A percentile compares a stretch with the other conserved stretches of the same genome.
These are phyloP conservation scores for Gymnogyps californianus DNA, from an alignment of 2,113 vertebrate species.

Conservation along the genomic window DNA sequence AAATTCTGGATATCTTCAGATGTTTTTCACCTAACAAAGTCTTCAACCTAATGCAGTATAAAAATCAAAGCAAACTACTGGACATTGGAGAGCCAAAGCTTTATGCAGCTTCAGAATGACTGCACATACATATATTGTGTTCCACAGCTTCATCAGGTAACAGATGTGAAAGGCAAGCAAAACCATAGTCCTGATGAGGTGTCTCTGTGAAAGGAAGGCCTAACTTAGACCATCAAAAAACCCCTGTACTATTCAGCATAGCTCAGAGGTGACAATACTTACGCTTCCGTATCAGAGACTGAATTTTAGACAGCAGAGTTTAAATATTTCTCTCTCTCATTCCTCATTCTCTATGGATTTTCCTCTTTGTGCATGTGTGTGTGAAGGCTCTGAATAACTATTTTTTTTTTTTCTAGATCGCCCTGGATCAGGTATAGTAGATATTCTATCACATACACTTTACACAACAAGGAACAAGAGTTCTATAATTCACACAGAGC, in stretches of 20 bases:
- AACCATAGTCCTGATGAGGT: neutral
- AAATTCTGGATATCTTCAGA: neutral
- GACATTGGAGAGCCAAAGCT: neutral
- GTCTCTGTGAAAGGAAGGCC: neutral
- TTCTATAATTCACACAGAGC: neutral
- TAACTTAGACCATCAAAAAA: neutral
- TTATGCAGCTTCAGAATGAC: neutral
- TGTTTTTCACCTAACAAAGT: neutral
- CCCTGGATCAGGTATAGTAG: too few relatives aligned
- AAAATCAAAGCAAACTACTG: neutral
- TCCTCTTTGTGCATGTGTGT: fast-evolving
- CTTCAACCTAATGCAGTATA: neutral
- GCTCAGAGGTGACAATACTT: neutral
- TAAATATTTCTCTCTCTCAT: neutral
- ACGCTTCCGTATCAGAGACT: neutral
- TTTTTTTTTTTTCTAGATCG: neutral
- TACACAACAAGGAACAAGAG: neutral
- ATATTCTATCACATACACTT: neutral
- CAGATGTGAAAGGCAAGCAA: neutral
- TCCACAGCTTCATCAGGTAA: neutral
- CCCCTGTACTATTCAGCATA: neutral
- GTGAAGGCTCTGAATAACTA: neutral
- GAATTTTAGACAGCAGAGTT: neutral
- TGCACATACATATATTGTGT: neutral
- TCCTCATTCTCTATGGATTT: neutral